Base-by-base conservation (phyloP, 2,888 invertebrate species). In the Melipona bicolor region DNA sequence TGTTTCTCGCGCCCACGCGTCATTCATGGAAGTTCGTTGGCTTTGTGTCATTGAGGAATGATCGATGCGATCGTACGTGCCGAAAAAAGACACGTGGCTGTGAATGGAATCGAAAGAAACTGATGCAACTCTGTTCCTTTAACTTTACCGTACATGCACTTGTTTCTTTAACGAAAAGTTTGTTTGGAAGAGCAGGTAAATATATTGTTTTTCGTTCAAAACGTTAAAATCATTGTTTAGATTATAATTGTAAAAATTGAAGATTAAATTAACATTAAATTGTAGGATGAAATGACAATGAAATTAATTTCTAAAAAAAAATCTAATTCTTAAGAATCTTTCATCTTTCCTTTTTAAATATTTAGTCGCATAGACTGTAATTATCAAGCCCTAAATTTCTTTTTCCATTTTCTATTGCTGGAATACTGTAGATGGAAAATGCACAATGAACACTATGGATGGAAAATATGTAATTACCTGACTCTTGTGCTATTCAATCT, bases 401-500 rank as follows among this genome's bases (percentile, higher is more conserved):
- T 59, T 4, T 5, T 19, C 21, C 36, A 21, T 56, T 15, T 4
- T 56, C 56, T 2, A n/a, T 15, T 52, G 13, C 3, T 2, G 1
- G 43, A 9, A 50, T 4, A 17, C 0, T 3, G 11, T n/a, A 11
- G 49, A 68, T 1, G n/a, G 32, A 56, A 64, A 62, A 21, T 54
- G 15, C 32, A 74, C 3, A 2, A n/a, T 50, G 36, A 9, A 36
- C 9, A 21, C 0, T 4, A 11, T n/a, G 19, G 49, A 68, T 0
- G n/a, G 24, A 54, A 64, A 62, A 21, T 50, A 21, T 50, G 54
- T 6, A 2, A n/a, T 50, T 59, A 5, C 15, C 15, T 36, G 32
- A 61, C 64, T 43, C 36, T 19, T 62, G 72, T 71, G 19, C 61
- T 13, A 32, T 77, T 85, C 78, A 84, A 87, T 84, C 76, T 79